Evolutionary conservation across 1,140 invertebrate species (phyloP), one percentile per base, ranked within the genome.

Genomic region (Nomia melanderi): DNA sequence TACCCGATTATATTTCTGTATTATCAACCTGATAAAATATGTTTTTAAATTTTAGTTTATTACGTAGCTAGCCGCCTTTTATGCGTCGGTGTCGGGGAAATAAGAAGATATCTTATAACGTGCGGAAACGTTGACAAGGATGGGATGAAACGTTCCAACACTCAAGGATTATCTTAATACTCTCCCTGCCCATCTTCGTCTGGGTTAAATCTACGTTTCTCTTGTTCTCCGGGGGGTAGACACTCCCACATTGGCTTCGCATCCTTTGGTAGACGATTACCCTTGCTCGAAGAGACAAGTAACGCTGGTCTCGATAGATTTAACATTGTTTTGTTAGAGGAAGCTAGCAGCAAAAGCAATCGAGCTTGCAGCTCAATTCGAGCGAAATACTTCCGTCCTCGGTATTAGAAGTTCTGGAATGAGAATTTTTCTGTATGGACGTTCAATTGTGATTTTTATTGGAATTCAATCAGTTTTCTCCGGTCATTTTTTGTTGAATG

Each of bases 291-390:
- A 60, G 31, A 41, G 60, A 53, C 59, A 72, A 59, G 69, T 62
- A 59, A 77, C 84, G 75, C 60, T 63, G 64, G 59, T 60, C 73
- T 47, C 83, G 83, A 84, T 82, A 78, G 69, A 77, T 78, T 81
- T 80, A 82, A 60, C 71, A 66, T 65, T 65, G 71, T 66, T 66
- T 74, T 66, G 53, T 44, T 63, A 60, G 11, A 56, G 29, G 9
- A 33, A 62, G n/a, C n/a, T n/a, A 33, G 11, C 2, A 14, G 12
- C 59, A 4, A 41, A 25, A 62, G 59, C 39, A 14, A 14, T 62
- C 23, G n/a, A 41, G 25, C 25, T 25, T 39, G n/a, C 36, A 20
- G 11, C 20, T 62, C 12, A 39, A 62, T 25, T 12, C 9, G 11
- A 39, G 33, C n/a, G 8, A 25, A 23, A 60, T 2, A 9, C 59